Evolutionary conservation across 2,797 vertebrate species (phyloP), one percentile per base, ranked within the genome.

Genomic region (Philypnodon macrostomus): DNA sequence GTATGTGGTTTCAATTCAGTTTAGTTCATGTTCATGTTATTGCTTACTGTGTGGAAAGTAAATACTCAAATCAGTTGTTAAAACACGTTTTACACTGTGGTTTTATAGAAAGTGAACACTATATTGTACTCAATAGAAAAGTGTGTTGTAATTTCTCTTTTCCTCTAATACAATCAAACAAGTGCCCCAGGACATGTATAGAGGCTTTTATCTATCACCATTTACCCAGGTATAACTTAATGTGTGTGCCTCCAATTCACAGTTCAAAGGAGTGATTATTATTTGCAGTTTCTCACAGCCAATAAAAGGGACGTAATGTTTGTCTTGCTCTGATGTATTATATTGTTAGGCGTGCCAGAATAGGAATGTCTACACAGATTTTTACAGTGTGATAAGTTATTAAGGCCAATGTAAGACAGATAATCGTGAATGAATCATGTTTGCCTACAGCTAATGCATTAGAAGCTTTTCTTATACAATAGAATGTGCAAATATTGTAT

Each of bases 301-400:
- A n/a, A 21, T 44, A 48, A 24, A 50, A 58, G 55, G 38, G 2
- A 61, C 53, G 36, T 38, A 15, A 32, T 47, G 33, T 71, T 76
- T 69, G 57, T 11, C 53, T 24, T 45, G 12, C 44, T 27, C 17
- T 58, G 4, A 2, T 30, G 3, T 3, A 10, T 47, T 49, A 23
- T 2, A 39, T 24, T 53, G 4, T 37, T 21, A 62, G 55, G 60
- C 49, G 58, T 49, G 39, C 58, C 63, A 16, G 17, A 48, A 24
- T 15, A 52, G n/a, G 13, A 63, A 32, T 45, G 50, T 10, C 1
- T 35, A 50, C n/a, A n/a, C n/a, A 3, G 12, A 14, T 30, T 44
- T 13, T 21, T 55, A 10, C 13, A 40, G n/a, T 4, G 5, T 23
- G n/a, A 23, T 38, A 38, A 41, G 14, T n/a, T n/a, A n/a, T n/a